A percentile compares a stretch with the other conserved stretches of the same genome.
Evolutionary conservation across 1,140 invertebrate species (phyloP).

Genomic region (Trypoxylus dichotomus): DNA sequence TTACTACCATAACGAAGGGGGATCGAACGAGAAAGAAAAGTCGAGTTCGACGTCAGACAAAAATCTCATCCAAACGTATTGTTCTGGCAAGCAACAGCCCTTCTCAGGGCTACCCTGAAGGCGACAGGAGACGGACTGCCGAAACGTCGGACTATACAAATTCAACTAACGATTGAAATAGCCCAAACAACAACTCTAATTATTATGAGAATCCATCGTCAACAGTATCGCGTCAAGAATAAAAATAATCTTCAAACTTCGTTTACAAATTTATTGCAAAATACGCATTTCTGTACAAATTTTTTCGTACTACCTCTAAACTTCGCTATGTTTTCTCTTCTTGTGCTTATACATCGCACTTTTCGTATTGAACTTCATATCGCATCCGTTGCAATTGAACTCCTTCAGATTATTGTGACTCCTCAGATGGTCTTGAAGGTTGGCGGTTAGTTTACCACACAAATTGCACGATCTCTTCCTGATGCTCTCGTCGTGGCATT

Average conservation of each 20-base stretch:
- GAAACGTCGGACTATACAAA: too few species aligned
- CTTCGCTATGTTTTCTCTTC: conserved; percentile 45
- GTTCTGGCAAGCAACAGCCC: too few species aligned
- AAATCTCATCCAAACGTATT: too few species aligned
- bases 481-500: conserved; percentile 44
- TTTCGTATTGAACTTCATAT: conserved; percentile 48
- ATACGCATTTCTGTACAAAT: background rate
- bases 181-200: too few species aligned
- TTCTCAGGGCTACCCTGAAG: too few species aligned
- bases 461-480: conserved; percentile 46
- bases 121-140: too few species aligned
- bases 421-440: conserved; percentile 48
- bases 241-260: background rate
- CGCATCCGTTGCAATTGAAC: conserved; percentile 46
- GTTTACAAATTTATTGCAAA: background rate
- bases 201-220: too few species aligned
- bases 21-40: too few species aligned
- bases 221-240: too few species aligned
- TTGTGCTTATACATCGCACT: conserved; percentile 46
- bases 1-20: too few species aligned
- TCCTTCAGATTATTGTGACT: conserved; percentile 47
- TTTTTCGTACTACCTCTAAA: background rate
- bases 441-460: conserved; percentile 46
- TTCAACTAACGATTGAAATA: too few species aligned
- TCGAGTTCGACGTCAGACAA: too few species aligned